Base-by-base conservation (phyloP, 2,113 vertebrate species). In the Psephotus haematonotus region DNA sequence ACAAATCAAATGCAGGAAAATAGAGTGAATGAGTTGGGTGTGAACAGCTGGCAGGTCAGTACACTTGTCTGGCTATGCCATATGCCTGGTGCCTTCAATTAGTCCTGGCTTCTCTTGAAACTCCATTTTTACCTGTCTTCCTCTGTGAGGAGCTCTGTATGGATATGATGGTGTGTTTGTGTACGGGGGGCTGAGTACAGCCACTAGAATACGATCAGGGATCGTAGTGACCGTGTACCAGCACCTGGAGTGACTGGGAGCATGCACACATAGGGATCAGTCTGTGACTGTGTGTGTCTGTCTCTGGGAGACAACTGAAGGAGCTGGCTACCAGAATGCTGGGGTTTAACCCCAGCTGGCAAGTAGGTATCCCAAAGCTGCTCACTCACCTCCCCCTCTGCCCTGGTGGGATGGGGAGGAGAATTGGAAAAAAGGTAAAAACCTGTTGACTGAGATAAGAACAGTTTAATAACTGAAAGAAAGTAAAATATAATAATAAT, bases 221-320 rank as follows among this genome's bases (percentile, higher is more conserved):
- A 13, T 80, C 16, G 22, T 3, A 49, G 6, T 1, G 7, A 13
- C 17, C 1, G 2, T 11, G 7, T 13, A 59, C 15, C 31, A 69
- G 43, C 31, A 28, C 23, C 10, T 0, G 1, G 17, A 53, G 17
- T 7, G 4, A 23, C 28, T 43, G 7, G 9, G 4, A n/a, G 2
- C 2, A 0, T 4, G 7, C 2, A 19, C 17, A 5, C 8, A n/a
- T 19, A 15, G 16, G 17, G 33, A 33, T 12, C 33, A 80, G 29
- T 9, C 63, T 27, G 3, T 46, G 28, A 7, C 2, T 49, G 3
- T 37, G 35, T 16, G 27, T 47, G 6, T 8, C 9, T 37, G 35
- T 17, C 13, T 55, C 22, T 57, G n/a, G 12, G 18, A 47, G 13
- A 17, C 11, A 47, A 5, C 2, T 6, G 29, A 27, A 85, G 6